These are phyloP conservation scores for Catharus fuscescens DNA, from an alignment of 2,113 vertebrate genomes.

Conservation along the genomic window DNA sequence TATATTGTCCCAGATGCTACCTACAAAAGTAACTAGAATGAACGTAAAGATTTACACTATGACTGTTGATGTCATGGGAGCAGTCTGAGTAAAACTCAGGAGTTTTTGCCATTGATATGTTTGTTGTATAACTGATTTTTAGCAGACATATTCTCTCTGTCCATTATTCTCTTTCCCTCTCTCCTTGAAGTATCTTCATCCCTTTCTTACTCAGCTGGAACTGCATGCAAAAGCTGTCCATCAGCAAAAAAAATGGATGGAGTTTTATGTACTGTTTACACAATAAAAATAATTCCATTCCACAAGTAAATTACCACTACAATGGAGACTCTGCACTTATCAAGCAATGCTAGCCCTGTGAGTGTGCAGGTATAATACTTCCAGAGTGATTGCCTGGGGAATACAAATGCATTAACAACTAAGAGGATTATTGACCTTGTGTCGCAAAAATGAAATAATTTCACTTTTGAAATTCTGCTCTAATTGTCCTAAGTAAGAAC, in stretches of 20 bases:
- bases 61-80: background rate
- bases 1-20: background rate
- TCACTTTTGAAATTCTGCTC: background rate
- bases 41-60: background rate
- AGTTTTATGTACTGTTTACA: background rate
- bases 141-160: background rate
- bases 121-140: background rate
- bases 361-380: background rate
- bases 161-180: background rate
- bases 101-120: background rate
- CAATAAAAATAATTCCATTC: background rate
- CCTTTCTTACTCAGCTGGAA: background rate
- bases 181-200: background rate
- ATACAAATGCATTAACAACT: conserved; percentile 27
- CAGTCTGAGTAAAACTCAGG: background rate
- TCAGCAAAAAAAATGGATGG: background rate
- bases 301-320: background rate
- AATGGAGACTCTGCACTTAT: background rate
- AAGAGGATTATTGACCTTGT: conserved; percentile 35
- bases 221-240: background rate
- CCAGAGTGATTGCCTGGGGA: background rate
- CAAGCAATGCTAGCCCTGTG: background rate
- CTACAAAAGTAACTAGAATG: background rate
- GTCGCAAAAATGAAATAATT: conserved; percentile 15
- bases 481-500: conserved; percentile 26